Percentiles rank a stretch among this genome's conserved stretches.
phyloP scores from a whole-genome alignment of 2,797 vertebrate genomes.

The Poecilia picta region DNA sequence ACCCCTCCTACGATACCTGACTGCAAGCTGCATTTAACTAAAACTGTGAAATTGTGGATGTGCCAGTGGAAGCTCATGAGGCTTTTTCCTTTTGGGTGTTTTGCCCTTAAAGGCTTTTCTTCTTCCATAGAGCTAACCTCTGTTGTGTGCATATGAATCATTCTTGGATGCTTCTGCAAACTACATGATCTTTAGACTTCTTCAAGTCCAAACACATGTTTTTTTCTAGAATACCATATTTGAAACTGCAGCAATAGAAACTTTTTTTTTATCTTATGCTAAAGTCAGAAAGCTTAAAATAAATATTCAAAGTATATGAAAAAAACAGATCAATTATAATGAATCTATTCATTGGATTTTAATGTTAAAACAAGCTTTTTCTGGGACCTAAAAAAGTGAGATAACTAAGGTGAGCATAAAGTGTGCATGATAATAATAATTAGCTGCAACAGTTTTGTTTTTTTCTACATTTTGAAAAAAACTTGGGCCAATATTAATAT shows the following conservation, averaged over 20 bases:
- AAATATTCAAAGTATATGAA: background rate
- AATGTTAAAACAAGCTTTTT: background rate
- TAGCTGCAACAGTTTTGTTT: background rate
- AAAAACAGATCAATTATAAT: background rate
- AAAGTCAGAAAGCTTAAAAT: background rate
- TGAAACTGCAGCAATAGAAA: constrained; percentile 3
- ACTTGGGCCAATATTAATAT: too few species aligned
- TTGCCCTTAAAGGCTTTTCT: constrained; percentile 59
- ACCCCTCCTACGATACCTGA: constrained; percentile 55
- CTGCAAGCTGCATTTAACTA: constrained; percentile 59
- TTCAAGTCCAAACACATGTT: background rate
- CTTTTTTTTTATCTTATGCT: background rate
- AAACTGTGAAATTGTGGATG: constrained; percentile 58
- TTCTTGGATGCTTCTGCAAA: constrained; percentile 7
- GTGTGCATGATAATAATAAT: background rate
- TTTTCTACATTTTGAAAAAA: background rate
- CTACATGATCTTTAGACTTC: background rate
- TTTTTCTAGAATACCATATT: background rate
- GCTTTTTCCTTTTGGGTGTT: constrained; percentile 63
- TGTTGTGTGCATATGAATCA: constrained; percentile 33
- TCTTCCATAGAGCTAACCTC: constrained; percentile 50
- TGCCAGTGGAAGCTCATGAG: constrained; percentile 63
- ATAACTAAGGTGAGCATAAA: background rate
- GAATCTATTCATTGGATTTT: background rate
- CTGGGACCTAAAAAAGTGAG: background rate